Conservation (phyloP, 2,797 vertebrate species). For the Schizopygopsis malacanthus region DNA sequence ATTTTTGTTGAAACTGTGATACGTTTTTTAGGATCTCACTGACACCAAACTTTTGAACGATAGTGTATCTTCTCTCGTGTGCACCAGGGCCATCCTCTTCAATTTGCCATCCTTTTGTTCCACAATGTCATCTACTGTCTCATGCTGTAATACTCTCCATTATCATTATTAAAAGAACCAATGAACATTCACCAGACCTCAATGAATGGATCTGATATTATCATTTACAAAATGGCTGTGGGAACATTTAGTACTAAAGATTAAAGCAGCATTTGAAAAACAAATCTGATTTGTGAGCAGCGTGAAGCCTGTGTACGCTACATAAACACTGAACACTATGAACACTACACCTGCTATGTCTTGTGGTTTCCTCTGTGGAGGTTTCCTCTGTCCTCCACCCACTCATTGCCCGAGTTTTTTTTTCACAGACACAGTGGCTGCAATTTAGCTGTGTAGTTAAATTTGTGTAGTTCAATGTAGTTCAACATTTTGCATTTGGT, state of each 20-base stretch:
- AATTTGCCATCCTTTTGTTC: background rate
- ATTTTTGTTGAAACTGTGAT: background rate
- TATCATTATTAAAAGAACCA: background rate
- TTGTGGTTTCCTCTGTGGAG: background rate
- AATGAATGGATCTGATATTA: background rate
- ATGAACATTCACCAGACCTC: background rate
- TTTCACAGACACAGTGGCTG: constrained; percentile 8
- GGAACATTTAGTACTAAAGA: background rate
- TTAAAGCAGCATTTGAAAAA: background rate
- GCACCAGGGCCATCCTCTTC: background rate
- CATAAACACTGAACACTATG: background rate
- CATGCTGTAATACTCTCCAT: background rate
- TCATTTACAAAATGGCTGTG: background rate
- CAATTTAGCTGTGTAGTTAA: background rate
- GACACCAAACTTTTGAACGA: background rate
- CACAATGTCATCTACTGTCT: background rate
- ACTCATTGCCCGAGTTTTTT: background rate
- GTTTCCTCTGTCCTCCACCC: background rate
- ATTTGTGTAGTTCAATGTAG: background rate
- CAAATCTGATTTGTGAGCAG: background rate
- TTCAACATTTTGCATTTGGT: background rate
- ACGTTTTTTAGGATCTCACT: background rate
- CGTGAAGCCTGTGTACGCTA: background rate
- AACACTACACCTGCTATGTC: background rate
- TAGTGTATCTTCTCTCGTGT: background rate